Evolutionary conservation across 2,797 vertebrate genomes (phyloP), one percentile per base, ranked within the genome.

Genomic region (Characodon lateralis): DNA sequence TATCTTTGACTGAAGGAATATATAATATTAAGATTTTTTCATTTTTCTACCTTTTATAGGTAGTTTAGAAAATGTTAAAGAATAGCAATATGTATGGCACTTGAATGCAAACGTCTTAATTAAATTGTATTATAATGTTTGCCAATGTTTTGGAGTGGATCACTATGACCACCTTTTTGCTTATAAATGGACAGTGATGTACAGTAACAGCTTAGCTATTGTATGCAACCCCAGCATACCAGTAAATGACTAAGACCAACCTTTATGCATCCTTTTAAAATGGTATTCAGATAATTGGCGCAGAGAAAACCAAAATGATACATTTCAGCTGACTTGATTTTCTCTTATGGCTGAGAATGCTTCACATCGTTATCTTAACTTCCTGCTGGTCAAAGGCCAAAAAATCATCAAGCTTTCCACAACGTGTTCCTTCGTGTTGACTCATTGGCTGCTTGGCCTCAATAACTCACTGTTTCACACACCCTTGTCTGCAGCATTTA

Each of bases 251-350:
- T 69, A 50, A 85, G 51, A 74, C 69, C 0, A 51, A 77, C 63
- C 79, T 88, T 76, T 81, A 79, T 79, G 81, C 65, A 78, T 73
- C 70, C 55, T 9, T 78, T 82, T 61, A 80, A 80, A 85, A 77
- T 81, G 55, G 31, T 84, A 43, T 68, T 68, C 65, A 43, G 65
- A 68, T n/a, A 89, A 89, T 85, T 87, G 77, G 43, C 89, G 83
- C 83, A 81, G 87, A 83, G 82, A 65, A 87, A 89, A 86, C 88
- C 86, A 88, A 89, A 90, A 90, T 88, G n/a, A 81, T 74, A 87
- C 80, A 76, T 48, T 78, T 80, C 79, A 78, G 72, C 69, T 80
- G 77, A 80, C 68, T 87, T 79, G 58, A 84, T 81, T 87, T 87
- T 85, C 72, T 82, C 76, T 81, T 74, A 84, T 80, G 75, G 59